Evolutionary conservation across 2,113 vertebrate genomes (phyloP).

Genomic region (Baryphthengus martii): DNA sequence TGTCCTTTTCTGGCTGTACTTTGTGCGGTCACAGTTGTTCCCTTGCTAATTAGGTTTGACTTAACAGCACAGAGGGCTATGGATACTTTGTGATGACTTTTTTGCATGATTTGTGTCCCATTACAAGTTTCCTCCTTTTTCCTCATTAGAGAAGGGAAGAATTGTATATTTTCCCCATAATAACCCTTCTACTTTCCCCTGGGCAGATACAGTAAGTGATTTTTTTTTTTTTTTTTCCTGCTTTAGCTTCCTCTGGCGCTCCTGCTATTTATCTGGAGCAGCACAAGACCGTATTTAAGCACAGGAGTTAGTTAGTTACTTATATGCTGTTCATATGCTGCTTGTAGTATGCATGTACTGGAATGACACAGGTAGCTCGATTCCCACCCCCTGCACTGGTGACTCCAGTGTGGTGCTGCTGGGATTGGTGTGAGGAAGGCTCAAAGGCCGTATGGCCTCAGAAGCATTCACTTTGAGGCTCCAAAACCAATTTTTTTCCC

Average conservation of each 20-base stretch:
- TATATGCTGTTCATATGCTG: background rate
- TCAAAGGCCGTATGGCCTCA: rapidly evolving
- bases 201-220: background rate
- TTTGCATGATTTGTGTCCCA: background rate
- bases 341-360: background rate
- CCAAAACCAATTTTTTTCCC: background rate
- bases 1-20: background rate
- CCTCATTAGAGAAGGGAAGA: background rate
- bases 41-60: background rate
- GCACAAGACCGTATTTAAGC: background rate
- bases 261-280: background rate
- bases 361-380: rapidly evolving
- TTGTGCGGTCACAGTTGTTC: background rate
- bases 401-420: too few species aligned
- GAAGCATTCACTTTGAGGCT: background rate
- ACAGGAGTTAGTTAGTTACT: too few species aligned
- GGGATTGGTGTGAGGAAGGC: too few species aligned
- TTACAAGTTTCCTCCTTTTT: background rate
- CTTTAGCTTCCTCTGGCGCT: background rate
- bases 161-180: background rate
- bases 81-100: background rate
- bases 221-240: too few species aligned
- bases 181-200: background rate
- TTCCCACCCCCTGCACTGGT: too few species aligned
- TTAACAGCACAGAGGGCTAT: too few species aligned